Evolutionary conservation across 2,888 invertebrate genomes (phyloP), one percentile per base, ranked within the genome.

Genomic region (Rhamphomyia laevipes): DNA sequence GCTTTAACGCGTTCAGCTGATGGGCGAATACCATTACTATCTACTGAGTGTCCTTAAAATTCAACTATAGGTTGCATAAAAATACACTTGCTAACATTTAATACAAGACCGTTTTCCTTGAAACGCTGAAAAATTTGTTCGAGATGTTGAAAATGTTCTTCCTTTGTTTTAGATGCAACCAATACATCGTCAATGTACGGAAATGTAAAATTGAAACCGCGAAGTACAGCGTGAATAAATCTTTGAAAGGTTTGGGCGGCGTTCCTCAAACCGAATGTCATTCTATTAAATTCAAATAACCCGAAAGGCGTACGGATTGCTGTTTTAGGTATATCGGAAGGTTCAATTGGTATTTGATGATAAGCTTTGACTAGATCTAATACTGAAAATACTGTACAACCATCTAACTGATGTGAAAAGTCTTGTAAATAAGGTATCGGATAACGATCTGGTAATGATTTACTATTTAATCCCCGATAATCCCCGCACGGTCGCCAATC

Each of bases 1-100:
- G 59, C 61, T 27, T 61, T 46, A 1, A 66, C 63, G 37, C 61
- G 61, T 4, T 59, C 52, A 3, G 54, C 49, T 15, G 62, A 49
- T 3, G 67, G 67, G 31, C 49, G 50, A 5, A 62, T 64, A 30
- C 67, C 65, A 0, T 43, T 1, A 4, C 27, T 13, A 3, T 16
- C 30, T 3, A 37, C 23, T 4, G 18, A 33, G 18, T 40, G 48
- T 6, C 48, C 48, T 10, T 40, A 30, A 40, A 43, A 48, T 4
- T 42, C 15, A 17, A 48, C 42, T n/a, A 43, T 13, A 2, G 10
- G 4, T 17, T 44, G n/a, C n/a, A n/a, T n/a, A n/a, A n/a, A n/a
- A n/a, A n/a, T n/a, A n/a, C n/a, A n/a, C n/a, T n/a, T n/a, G n/a
- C n/a, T n/a, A n/a, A n/a, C n/a, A n/a, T n/a, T n/a, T n/a, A n/a